Evolutionary conservation across 2,888 invertebrate genomes (phyloP), one percentile per base, ranked within the genome.

Genomic region (Leucophenga montana): DNA sequence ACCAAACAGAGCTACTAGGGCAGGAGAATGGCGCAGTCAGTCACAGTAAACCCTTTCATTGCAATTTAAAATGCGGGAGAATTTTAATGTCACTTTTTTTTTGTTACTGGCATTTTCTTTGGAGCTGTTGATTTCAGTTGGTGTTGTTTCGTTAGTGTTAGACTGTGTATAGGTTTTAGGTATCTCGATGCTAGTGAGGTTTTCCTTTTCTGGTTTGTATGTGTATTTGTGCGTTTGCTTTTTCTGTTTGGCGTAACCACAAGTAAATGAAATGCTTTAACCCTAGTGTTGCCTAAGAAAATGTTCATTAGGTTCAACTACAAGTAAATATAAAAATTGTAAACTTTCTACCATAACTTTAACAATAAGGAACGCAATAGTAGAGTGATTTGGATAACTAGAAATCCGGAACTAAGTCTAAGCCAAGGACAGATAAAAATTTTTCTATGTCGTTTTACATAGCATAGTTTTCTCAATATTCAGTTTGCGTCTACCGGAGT

Each of bases 21-120:
- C 8, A 39, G 11, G 4, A 39, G 8, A 5, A 8, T 11, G 9
- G 27, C 27, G 4, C 3, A 27, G 27, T 2, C 27, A 27, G 27
- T 27, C 4, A 3, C 46, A 33, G n/a, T n/a, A 59, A 59, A 59
- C 31, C 59, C 59, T 59, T 59, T 59, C 33, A 33, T 59, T 59
- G 59, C 59, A 33, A 59, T 59, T 59, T 59, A 3, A 59, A 33
- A 14, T 59, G 59, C 59, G 31, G 3, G 31, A 33, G 59, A 31
- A 59, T 59, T 59, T 59, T 59, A 33, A 59, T 33, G 59, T 16
- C 16, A 16, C 16, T 59, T 50, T 50, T 22, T 56, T 56, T 22
- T 27, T 27, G 8, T 20, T 22, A 18, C 4, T 22, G 11, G 11
- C 8, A 39, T 39, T 39, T 39, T 39, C 9, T 5, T 39, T 3